A percentile compares a stretch with the other conserved stretches of the same genome.
Conservation (phyloP, 1,140 invertebrate genomes). For the Drosophila arizonae region DNA sequence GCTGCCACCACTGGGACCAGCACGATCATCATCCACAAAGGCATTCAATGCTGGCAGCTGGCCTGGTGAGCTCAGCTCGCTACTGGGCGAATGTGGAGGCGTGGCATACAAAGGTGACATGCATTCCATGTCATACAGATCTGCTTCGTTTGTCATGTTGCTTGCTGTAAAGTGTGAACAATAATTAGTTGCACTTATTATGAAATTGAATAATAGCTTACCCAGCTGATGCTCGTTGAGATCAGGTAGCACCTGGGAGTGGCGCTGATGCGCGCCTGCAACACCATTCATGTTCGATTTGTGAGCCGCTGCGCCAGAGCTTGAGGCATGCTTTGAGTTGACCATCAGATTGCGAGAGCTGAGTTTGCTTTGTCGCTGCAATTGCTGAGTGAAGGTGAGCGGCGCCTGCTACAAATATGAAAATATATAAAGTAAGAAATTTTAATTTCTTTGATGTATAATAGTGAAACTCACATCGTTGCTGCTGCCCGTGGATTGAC, state of each 20-base stretch:
- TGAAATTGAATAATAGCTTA: slow-evolving; percentile 23
- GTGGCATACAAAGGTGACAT: slow-evolving; percentile 90
- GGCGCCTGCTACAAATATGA: slow-evolving; percentile 78
- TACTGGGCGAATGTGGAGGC: slow-evolving; percentile 91
- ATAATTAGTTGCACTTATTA: neutral
- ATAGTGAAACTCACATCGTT: slow-evolving; percentile 72
- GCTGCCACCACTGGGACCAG: slow-evolving; percentile 54
- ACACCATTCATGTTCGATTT: slow-evolving; percentile 44
- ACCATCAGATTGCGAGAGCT: slow-evolving; percentile 80
- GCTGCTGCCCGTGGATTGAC: slow-evolving; percentile 83
- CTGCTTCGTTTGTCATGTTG: slow-evolving; percentile 79
- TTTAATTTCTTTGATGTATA: neutral
- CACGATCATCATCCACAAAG: slow-evolving; percentile 84
- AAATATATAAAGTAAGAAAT: neutral
- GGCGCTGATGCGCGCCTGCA: slow-evolving; percentile 84
- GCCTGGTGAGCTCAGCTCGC: slow-evolving; percentile 85
- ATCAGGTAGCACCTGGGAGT: slow-evolving; percentile 80
- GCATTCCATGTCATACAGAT: slow-evolving; percentile 82
- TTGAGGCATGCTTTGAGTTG: slow-evolving; percentile 83
- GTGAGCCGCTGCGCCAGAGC: slow-evolving; percentile 54
- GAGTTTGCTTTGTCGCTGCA: slow-evolving; percentile 85
- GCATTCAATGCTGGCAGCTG: slow-evolving; percentile 83
- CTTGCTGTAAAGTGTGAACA: slow-evolving; percentile 39
- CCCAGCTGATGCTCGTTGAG: slow-evolving; percentile 81
- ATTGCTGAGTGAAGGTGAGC: slow-evolving; percentile 90